Conservation (phyloP, 2,797 vertebrate genomes). For the Pseudochromis fuscus region DNA sequence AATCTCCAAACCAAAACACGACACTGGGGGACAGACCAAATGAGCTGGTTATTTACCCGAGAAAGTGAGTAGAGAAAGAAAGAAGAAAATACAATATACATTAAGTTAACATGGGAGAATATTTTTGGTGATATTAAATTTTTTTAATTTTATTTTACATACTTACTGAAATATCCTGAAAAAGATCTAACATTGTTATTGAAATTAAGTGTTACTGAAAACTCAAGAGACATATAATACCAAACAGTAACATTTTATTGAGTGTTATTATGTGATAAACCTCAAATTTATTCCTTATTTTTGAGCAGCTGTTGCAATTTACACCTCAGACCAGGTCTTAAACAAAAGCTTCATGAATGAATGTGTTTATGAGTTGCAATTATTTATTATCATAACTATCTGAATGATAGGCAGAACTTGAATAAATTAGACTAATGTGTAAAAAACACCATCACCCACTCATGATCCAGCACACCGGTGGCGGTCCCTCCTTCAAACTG, state of each 20-base stretch:
- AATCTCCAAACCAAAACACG: constrained; percentile 98
- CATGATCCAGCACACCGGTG: constrained; percentile 94
- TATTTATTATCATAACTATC: background rate
- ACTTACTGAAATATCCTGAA: background rate
- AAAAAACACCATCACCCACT: constrained; percentile 83
- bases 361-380: background rate
- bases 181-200: background rate
- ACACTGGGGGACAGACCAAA: constrained; percentile 82
- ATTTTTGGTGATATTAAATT: no score
- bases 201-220: background rate
- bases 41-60: background rate
- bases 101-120: no score
- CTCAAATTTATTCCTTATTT: background rate
- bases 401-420: background rate
- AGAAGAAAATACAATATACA: background rate
- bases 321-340: background rate
- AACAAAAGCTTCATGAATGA: constrained; percentile 2
- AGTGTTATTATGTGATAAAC: background rate
- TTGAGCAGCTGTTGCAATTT: background rate
- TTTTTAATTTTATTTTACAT: no score
- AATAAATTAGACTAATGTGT: background rate
- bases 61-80: background rate
- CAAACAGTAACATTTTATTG: background rate
- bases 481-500: constrained; percentile 93
- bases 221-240: background rate